Evolutionary conservation across 2,113 vertebrate species (phyloP), one percentile per base, ranked within the genome.

Genomic region (Bombycilla garrulus): DNA sequence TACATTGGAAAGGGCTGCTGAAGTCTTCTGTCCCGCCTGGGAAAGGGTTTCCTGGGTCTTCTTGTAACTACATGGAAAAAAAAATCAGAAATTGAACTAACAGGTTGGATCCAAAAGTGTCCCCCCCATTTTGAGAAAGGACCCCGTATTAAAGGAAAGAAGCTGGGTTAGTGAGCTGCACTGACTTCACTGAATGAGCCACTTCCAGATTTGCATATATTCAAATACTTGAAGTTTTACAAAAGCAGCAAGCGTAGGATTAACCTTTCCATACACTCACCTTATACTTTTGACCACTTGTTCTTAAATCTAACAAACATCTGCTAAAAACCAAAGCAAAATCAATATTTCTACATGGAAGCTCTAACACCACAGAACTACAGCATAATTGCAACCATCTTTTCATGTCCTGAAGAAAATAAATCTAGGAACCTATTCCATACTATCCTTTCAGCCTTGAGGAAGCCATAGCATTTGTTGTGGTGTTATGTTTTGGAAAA

Each of bases 11-110:
- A 99, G 95, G 58, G 99, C 99, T 33, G 99, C 99, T 12, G 98
- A 99, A 31, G 99, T 99, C 98, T 99, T 99, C 98, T 99, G 99
- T 69, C 99, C 99, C 1, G 99, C 99, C 97, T 99, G 98, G 60
- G 99, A 98, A 35, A 99, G 98, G 5, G 99, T 99, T 97, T 99
- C 99, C 97, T 99, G 99, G 91, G 99, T 99, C 98, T 99, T 99
- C 98, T 99, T 99, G 53, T 99, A 99, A 91, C 99, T 99, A 80
- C 51, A 53, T 7, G 47, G 72, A 26, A n/a, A 93, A 42, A 44
- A 78, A 35, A 24, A 16, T 20, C n/a, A 36, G 8, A 67, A 29
- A 42, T 14, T 66, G 61, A 60, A 62, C 35, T 21, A 36, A 48
- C 0, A 9, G 21, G 8, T 18, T 57, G 15, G 11, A 57, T 33